Conservation (phyloP, 1,140 invertebrate species). For the Formica exsecta region DNA sequence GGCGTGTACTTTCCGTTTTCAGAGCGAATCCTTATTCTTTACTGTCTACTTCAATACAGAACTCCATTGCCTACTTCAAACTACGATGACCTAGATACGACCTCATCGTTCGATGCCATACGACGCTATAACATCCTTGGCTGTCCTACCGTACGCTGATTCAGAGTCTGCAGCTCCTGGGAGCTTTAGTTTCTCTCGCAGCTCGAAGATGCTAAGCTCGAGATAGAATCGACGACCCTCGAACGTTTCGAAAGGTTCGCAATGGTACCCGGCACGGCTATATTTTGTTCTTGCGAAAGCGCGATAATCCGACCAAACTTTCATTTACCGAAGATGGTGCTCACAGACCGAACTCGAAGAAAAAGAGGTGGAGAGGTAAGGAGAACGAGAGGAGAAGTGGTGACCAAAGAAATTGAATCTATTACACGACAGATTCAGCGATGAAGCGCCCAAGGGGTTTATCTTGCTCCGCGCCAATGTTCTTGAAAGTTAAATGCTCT, state of each 20-base stretch:
- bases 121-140: conserved; percentile 20
- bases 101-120: conserved; percentile 32
- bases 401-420: conserved; percentile 68
- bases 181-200: conserved; percentile 54
- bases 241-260: conserved; percentile 53
- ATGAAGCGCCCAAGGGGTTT: conserved; percentile 51
- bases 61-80: not conserved
- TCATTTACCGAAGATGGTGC: conserved; percentile 61
- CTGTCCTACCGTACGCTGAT: not conserved
- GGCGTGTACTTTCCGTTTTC: not conserved
- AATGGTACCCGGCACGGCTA: conserved; percentile 32
- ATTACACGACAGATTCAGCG: conserved; percentile 63
- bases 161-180: conserved; percentile 17
- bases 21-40: conserved; percentile 26
- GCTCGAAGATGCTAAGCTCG: conserved; percentile 40
- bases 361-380: not conserved
- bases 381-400: not conserved
- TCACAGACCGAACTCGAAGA: not conserved
- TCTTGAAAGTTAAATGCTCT: conserved; percentile 65
- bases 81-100: conserved; percentile 21
- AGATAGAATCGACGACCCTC: conserved; percentile 65
- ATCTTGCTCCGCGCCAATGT: conserved; percentile 30
- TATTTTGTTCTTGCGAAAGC: conserved; percentile 58
- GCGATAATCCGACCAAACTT: conserved; percentile 73
- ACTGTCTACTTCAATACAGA: conserved; percentile 4